Evolutionary conservation across 64 coral and sea anemone species (phyloP).

Genomic region (Orbicella faveolata): DNA sequence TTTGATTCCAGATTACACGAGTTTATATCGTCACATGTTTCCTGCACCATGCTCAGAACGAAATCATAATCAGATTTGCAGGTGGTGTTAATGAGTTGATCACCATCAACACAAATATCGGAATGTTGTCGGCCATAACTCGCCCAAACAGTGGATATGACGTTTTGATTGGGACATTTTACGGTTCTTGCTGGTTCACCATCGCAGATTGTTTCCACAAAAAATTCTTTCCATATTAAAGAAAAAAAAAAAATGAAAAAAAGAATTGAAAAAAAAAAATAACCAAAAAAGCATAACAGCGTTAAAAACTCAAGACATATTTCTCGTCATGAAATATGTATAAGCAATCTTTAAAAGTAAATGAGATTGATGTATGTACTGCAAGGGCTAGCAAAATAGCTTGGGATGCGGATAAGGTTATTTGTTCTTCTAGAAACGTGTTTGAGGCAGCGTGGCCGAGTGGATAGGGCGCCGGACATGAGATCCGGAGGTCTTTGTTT

Average conservation of each 20-base stretch:
- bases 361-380: no score
- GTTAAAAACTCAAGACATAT: no score
- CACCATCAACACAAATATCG: constrained; percentile 48
- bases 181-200: constrained; percentile 20
- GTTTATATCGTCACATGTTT: constrained; percentile 40
- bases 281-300: no score
- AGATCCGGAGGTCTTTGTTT: no score
- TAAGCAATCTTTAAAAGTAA: no score
- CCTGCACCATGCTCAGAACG: constrained; percentile 24
- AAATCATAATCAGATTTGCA: constrained; percentile 35
- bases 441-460: no score
- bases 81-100: constrained; percentile 49
- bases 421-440: no score
- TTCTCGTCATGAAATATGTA: no score
- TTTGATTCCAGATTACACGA: constrained; percentile 29
- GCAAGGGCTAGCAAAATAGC: no score
- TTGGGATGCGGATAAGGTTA: no score
- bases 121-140: constrained; percentile 51
- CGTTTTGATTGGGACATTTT: constrained; percentile 19
- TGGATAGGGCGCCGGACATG: no score
- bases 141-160: constrained; percentile 59
- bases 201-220: constrained; percentile 66
- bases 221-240: constrained; percentile 25
- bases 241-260: not conserved
- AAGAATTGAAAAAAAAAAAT: no score